These are phyloP conservation scores for Zapus hudsonius DNA, from an alignment of 2,113 vertebrate species.

Conservation along the genomic window DNA sequence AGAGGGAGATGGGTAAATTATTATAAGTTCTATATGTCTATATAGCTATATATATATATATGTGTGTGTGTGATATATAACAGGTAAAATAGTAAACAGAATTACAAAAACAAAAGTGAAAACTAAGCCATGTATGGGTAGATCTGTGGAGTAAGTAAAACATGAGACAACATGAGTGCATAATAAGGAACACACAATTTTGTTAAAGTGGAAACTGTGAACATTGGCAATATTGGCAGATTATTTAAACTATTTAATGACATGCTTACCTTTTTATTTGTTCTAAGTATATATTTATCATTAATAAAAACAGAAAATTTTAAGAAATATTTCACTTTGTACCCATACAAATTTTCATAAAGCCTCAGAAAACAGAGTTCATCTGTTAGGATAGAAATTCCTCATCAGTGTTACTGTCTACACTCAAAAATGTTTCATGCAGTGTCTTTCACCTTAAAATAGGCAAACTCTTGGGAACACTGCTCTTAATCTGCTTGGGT, in stretches of 20 bases:
- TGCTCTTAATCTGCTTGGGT: not conserved
- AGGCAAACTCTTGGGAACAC: not conserved
- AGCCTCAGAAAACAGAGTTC: not conserved
- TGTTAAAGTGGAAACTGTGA: not conserved
- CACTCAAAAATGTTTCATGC: not conserved
- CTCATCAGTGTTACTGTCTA: not conserved
- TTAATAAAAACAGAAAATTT: slow-evolving; percentile 9
- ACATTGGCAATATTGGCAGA: not conserved
- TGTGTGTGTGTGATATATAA: no score
- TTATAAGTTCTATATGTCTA: no score
- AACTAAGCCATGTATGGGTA: not conserved
- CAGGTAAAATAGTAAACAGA: no score
- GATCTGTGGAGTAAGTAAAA: not conserved
- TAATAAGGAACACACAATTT: not conserved
- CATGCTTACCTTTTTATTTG: not conserved
- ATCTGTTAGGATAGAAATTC: not conserved
- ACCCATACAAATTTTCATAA: not conserved
- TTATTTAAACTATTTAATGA: not conserved
- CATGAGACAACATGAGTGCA: not conserved
- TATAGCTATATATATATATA: no score
- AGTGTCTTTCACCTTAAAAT: not conserved
- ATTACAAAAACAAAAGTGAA: not conserved
- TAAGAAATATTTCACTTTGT: not conserved
- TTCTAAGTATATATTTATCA: not conserved
- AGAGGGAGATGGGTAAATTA: not conserved